These are phyloP conservation scores for Bibio marci DNA, from an alignment of 2,888 invertebrate species.

Conservation along the genomic window DNA sequence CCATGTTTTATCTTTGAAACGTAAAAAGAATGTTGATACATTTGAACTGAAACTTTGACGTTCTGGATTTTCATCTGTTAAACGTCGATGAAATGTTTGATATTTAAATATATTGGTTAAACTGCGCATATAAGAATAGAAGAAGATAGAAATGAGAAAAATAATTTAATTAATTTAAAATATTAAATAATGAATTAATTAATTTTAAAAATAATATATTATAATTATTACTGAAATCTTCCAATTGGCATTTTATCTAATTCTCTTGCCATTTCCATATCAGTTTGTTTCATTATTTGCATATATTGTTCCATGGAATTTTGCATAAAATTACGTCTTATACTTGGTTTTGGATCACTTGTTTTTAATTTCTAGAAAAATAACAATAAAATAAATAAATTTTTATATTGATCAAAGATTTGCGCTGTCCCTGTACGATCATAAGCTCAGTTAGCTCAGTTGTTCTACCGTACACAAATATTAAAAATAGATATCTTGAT, in stretches of 20 bases:
- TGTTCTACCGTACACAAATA: too few relatives aligned
- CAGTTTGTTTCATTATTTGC: conserved; percentile 27
- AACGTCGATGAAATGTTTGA: not conserved
- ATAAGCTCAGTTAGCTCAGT: too few relatives aligned
- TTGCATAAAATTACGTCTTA: conserved; percentile 25
- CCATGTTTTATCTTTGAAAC: conserved; percentile 42
- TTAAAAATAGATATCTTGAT: too few relatives aligned
- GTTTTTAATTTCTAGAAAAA: conserved; percentile 6
- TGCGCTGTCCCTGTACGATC: too few relatives aligned
- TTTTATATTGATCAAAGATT: too few relatives aligned
- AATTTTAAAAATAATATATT: not conserved
- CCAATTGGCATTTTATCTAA: conserved; percentile 73
- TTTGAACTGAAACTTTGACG: conserved; percentile 26
- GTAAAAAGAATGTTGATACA: conserved; percentile 36
- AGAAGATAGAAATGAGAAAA: not conserved
- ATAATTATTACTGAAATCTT: conserved; percentile 44
- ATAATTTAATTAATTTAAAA: not conserved
- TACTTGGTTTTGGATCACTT: conserved; percentile 1
- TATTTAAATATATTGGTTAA: conserved; percentile 2
- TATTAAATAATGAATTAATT: not conserved
- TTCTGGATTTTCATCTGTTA: conserved; percentile 7
- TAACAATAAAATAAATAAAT: too few relatives aligned
- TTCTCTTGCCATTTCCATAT: conserved; percentile 62
- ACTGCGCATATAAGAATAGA: not conserved
- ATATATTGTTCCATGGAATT: conserved; percentile 28